Base-by-base conservation (phyloP, 2,888 invertebrate genomes). In the Cataglyphis altisquamis region DNA sequence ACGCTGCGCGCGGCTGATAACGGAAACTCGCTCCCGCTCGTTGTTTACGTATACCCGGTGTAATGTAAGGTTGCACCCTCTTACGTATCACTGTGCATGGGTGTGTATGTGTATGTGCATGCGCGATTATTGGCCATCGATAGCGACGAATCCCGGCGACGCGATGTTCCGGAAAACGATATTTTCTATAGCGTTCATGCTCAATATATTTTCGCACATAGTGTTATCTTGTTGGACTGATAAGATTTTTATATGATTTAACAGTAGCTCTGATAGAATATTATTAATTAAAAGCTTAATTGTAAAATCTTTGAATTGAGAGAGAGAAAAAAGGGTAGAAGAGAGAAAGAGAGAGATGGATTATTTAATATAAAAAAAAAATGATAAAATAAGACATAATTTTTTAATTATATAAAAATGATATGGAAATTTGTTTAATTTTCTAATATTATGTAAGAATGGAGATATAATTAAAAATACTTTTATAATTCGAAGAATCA, bases 1-100 rank as follows among this genome's bases (percentile, higher is more conserved):
- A 92, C 93, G 95, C 94, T 94, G 94, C 92, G 93, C 93, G 91
- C 88, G 91, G 92, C 94, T 94, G 95, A 95, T 95, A 95, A 95
- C 90, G 88, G 86, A 73, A 52, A 82, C 82, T 86, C 78, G 83
- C 86, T 57, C 73, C 75, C 60, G 67, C 88, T 86, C 84, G 86
- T 89, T 92, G 92, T 92, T 92, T 92, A 92, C 91, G 91, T 91
- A 89, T 88, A 92, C 88, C 67, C 80, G 82, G 63, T 84, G 82
- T 86, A 80, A 75, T 84, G 75, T 84, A 86, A 70, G 81, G 84
- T 52, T 86, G 52, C 78, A 74, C 64, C 82, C 73, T 52, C 45
- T 60, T 41, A 21, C 39, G 62, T 60, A 21, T 12, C 74, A 12
- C 68, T 64, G 84, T 72, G 80, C 41, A 57, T 55, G 86, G 55